These are phyloP conservation scores for Python bivittatus DNA, from an alignment of 2,113 vertebrate genomes.

Conservation along the genomic window DNA sequence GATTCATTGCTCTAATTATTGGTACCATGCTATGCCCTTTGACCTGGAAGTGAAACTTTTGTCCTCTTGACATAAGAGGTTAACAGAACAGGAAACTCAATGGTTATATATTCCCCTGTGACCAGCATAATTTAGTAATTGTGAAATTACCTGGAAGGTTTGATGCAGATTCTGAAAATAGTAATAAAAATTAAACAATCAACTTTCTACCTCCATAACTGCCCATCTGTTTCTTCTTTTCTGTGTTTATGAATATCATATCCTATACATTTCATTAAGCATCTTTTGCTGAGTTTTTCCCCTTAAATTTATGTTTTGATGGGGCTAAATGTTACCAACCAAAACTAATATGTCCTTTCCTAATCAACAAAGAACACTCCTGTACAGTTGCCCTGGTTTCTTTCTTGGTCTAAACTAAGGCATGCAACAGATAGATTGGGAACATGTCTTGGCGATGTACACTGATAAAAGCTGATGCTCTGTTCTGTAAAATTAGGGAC, in stretches of 20 bases:
- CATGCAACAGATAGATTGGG: neutral
- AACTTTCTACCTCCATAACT: constrained; percentile 39
- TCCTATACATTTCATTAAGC: neutral
- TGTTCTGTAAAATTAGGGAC: neutral
- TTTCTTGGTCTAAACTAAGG: neutral
- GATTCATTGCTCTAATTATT: constrained; percentile 81
- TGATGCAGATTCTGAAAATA: constrained; percentile 86
- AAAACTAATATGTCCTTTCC: neutral
- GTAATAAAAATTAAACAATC: constrained; percentile 74
- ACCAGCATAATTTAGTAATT: constrained; percentile 90
- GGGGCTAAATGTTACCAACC: neutral
- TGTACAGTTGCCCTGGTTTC: neutral
- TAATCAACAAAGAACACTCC: neutral
- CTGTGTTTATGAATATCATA: constrained; percentile 41
- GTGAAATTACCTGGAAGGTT: constrained; percentile 86
- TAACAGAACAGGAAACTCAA: constrained; percentile 91
- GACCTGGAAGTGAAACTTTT: constrained; percentile 88
- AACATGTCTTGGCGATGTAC: neutral
- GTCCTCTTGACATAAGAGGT: constrained; percentile 86
- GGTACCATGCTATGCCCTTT: constrained; percentile 87
- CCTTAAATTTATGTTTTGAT: neutral
- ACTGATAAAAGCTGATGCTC: neutral
- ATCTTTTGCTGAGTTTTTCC: constrained; percentile 12
- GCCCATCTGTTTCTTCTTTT: constrained; percentile 72
- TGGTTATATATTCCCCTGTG: constrained; percentile 74